Base-by-base conservation (phyloP, 2,797 vertebrate species). In the Australoheros facetus region DNA sequence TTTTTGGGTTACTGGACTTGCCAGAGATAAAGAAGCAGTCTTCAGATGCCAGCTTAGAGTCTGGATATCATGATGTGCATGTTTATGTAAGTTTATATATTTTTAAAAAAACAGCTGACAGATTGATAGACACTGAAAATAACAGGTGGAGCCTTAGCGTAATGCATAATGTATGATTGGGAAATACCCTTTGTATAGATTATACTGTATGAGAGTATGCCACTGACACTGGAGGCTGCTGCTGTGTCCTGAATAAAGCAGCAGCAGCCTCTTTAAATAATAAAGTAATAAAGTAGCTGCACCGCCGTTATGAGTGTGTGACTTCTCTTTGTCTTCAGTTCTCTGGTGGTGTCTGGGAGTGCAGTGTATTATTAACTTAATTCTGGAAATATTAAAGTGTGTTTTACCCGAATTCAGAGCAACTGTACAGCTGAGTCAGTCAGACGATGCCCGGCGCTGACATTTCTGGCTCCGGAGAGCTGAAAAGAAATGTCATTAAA, bases 361-460 rank as follows among this genome's bases (percentile, higher is more conserved):
- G 32, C 66, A 56, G 42, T 55, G 73, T 75, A 60, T 83, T 64
- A 85, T 82, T 76, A 82, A 83, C 58, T 64, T 58, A 71, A 83
- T 87, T 83, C 79, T 54, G 56, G 79, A 81, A 75, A 83, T 76
- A 88, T 90, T 79, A 84, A 86, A 85, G 86, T 85, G 85, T 77
- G 72, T 85, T 82, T 79, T 80, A 57, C 56, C 75, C 85, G 82
- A 84, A 84, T 89, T 62, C 79, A 80, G 84, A 84, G 80, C 34
- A 16, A 32, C 53, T 14, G 48, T 8, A 59, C 19, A 56, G 80
- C 60, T 28, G 81, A 86, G 37, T 83, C 85, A 56, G 73, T 81
- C 73, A 34, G 76, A 53, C 53, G 72, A 82, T 54, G 69, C 32
- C 32, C 30, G 5, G 37, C 51, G 2, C 26, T 39, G 83, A 85